These are phyloP conservation scores for Drosophila bocqueti DNA, from an alignment of 1,140 invertebrate species.

Conservation along the genomic window DNA sequence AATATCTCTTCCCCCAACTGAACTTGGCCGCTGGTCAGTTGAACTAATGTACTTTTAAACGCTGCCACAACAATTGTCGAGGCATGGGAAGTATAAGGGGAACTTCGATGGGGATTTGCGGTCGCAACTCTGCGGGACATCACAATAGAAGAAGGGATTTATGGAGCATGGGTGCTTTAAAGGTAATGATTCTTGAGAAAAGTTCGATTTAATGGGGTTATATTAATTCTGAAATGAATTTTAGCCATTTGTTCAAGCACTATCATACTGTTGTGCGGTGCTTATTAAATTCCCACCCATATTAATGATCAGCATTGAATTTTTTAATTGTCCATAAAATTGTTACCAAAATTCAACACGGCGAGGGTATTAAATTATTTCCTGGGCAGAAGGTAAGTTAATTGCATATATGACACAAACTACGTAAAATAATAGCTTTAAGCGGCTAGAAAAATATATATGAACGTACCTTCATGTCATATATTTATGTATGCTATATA, in stretches of 20 bases:
- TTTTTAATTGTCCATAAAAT: too few relatives aligned
- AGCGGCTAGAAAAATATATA: neutral
- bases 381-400: too few relatives aligned
- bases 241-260: neutral
- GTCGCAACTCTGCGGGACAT: slow-evolving; percentile 40
- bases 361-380: too few relatives aligned
- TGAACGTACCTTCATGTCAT: neutral
- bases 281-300: too few relatives aligned
- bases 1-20: slow-evolving; percentile 7
- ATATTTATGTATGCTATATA: neutral
- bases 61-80: slow-evolving; percentile 36
- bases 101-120: slow-evolving; percentile 41
- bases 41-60: slow-evolving; percentile 79
- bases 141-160: slow-evolving; percentile 33
- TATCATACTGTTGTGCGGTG: neutral
- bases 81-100: slow-evolving; percentile 20
- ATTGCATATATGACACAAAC: neutral
- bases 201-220: neutral
- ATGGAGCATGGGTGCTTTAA: slow-evolving; percentile 9
- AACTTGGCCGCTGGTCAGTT: slow-evolving; percentile 39
- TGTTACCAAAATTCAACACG: too few relatives aligned
- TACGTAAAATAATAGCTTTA: neutral
- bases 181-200: slow-evolving; percentile 9
- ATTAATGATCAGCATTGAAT: too few relatives aligned
- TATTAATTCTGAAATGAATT: neutral